phyloP scores from a whole-genome alignment of 2,888 invertebrate genomes.

The Drosophila peninsularis region DNA sequence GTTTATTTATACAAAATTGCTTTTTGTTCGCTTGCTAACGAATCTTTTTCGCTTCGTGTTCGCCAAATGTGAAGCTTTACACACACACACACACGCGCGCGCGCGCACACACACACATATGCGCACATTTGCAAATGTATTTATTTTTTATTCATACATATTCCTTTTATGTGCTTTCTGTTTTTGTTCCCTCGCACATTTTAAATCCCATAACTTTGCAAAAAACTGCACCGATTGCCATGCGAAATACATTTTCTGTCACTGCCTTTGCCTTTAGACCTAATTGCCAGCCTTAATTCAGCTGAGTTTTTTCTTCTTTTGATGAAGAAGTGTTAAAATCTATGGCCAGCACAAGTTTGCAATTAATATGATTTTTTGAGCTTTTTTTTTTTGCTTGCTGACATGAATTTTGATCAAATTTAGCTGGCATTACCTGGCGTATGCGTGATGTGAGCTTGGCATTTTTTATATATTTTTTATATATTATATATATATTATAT shows the following conservation, averaged over 20 bases:
- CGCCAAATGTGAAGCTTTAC: constrained; percentile 42
- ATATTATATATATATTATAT: too few relatives aligned
- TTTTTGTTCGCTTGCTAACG: constrained; percentile 56
- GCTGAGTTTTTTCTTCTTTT: not conserved
- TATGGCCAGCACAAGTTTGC: not conserved
- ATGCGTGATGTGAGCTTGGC: too few relatives aligned
- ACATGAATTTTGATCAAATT: too few relatives aligned
- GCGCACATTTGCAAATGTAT: constrained; percentile 8
- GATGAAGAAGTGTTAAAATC: not conserved
- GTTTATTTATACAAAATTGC: constrained; percentile 66
- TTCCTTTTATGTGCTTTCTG: constrained; percentile 8
- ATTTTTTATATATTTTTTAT: too few relatives aligned
- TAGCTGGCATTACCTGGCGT: too few relatives aligned
- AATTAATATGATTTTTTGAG: not conserved
- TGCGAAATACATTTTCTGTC: constrained; percentile 11
- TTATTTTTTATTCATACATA: constrained; percentile 4
- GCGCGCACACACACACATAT: not conserved
- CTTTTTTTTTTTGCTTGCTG: not conserved
- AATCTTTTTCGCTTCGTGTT: constrained; percentile 44
- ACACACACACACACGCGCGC: constrained; percentile 3
- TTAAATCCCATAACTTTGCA: constrained; percentile 14
- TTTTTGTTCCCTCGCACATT: not conserved
- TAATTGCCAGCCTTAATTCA: constrained; percentile 6
- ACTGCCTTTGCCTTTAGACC: not conserved
- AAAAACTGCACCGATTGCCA: constrained; percentile 19